Evolutionary conservation across 2,113 vertebrate species (phyloP).

Genomic region (Macheiramphus alcinus): DNA sequence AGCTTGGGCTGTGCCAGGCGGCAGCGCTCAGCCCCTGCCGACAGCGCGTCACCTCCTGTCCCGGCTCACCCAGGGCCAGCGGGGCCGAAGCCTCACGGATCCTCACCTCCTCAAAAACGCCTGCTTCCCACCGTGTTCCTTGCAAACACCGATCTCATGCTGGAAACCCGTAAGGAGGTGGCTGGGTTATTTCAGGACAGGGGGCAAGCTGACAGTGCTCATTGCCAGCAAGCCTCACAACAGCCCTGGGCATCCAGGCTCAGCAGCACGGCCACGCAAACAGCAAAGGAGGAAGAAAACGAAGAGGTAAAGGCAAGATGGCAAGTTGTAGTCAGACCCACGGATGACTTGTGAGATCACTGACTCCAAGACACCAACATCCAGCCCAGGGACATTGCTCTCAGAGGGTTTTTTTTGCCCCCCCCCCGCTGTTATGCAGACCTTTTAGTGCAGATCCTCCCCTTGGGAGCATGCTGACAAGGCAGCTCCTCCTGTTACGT

Average conservation of each 20-base stretch:
- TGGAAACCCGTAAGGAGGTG: not conserved
- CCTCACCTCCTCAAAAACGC: not conserved
- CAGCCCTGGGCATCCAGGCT: not conserved
- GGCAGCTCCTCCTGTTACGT: not conserved
- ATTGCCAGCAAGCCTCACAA: not conserved
- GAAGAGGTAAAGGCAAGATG: not conserved
- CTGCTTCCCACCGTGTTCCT: rapidly evolving
- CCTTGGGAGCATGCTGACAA: not conserved
- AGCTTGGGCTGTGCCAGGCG: not conserved
- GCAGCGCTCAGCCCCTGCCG: not conserved
- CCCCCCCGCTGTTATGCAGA: not conserved
- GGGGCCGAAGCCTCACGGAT: rapidly evolving
- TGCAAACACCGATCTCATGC: rapidly evolving
- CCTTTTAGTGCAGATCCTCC: not conserved
- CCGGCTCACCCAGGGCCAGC: rapidly evolving
- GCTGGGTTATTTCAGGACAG: not conserved
- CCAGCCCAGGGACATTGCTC: not conserved
- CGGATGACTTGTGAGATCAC: not conserved
- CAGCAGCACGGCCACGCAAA: rapidly evolving
- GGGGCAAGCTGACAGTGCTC: not conserved
- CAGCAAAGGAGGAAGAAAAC: not conserved
- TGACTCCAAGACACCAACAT: not conserved
- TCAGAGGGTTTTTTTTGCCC: not conserved
- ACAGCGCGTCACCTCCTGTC: no score
- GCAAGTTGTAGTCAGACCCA: not conserved